Conservation (phyloP, 2,888 invertebrate species). For the Cephus sareptanus region DNA sequence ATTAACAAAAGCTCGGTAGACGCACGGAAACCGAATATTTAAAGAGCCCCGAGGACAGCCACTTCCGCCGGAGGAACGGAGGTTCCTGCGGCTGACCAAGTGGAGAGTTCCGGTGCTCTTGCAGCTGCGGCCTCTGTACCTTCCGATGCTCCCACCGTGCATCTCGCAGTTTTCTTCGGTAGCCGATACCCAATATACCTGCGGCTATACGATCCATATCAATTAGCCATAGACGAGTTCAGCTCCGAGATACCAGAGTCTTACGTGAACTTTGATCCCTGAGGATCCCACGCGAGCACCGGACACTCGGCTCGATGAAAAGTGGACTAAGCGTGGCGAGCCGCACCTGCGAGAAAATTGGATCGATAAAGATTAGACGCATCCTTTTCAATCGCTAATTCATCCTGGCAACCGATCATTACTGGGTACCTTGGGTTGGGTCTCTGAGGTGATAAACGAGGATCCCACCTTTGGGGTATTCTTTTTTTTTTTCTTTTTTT, state of each 20-base stretch:
- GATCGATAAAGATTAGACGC: constrained; percentile 36
- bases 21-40: background rate
- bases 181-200: background rate
- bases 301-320: background rate
- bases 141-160: background rate
- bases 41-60: background rate
- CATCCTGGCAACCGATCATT: constrained; percentile 39
- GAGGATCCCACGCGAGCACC: background rate
- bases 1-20: background rate
- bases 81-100: background rate
- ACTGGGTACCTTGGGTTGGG: constrained; percentile 13
- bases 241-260: background rate
- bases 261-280: background rate
- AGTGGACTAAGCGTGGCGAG: constrained; percentile 4
- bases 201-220: background rate
- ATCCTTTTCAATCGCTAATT: constrained; percentile 46
- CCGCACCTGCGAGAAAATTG: constrained; percentile 41
- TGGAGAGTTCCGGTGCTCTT: background rate
- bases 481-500: background rate
- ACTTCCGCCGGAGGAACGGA: background rate
- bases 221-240: background rate
- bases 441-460: constrained; percentile 7
- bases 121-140: background rate
- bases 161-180: background rate
- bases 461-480: background rate